Percentiles rank a stretch among this genome's conserved stretches.
Conservation (phyloP, 2,888 invertebrate species). For the Netelia virgata region DNA sequence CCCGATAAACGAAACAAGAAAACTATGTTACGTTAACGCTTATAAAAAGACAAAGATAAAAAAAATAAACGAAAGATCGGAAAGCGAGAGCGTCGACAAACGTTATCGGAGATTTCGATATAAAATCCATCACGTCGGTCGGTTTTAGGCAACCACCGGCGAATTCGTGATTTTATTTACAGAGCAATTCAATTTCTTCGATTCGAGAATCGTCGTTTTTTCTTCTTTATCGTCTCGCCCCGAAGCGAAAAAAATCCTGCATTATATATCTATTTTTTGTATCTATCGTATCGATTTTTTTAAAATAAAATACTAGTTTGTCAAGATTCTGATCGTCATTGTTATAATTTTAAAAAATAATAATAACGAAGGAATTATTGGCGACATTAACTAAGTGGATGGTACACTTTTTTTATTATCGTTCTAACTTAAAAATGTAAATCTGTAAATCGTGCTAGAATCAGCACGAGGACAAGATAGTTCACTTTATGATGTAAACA, state of each 20-base stretch:
- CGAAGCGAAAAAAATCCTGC: not conserved
- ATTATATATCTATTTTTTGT: no score
- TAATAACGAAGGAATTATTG: no score
- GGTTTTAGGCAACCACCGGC: not conserved
- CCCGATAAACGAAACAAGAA: constrained; percentile 65
- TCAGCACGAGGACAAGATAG: no score
- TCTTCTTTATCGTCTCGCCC: not conserved
- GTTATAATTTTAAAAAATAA: no score
- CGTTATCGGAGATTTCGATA: constrained; percentile 47
- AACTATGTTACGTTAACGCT: constrained; percentile 25
- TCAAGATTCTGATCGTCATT: no score
- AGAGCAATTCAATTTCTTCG: constrained; percentile 71
- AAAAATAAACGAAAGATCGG: constrained; percentile 26
- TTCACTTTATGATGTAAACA: no score
- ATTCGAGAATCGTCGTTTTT: constrained; percentile 56
- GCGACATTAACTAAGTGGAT: no score
- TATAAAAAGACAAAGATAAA: not conserved
- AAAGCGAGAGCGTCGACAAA: constrained; percentile 46
- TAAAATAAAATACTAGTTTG: no score
- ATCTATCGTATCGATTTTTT: no score
- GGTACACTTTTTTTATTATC: no score
- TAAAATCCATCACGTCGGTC: not conserved
- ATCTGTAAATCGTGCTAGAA: no score
- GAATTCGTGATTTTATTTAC: constrained; percentile 75
- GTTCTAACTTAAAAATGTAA: no score